Evolutionary conservation across 2,113 vertebrate genomes (phyloP).

Genomic region (Otus sunia): DNA sequence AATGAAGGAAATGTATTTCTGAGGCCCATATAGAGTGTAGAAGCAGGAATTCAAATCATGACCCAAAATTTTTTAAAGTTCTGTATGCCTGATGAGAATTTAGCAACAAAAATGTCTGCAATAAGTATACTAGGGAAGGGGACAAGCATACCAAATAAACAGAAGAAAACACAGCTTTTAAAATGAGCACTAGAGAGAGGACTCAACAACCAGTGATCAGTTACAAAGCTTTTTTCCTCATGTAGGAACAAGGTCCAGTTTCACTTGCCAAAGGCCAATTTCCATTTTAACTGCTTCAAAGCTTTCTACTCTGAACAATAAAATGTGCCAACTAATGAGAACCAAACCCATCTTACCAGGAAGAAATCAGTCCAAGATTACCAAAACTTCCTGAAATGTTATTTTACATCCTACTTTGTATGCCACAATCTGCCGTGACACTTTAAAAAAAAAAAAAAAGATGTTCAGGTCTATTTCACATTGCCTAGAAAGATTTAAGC

Average conservation of each 20-base stretch:
- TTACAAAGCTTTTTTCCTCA: neutral
- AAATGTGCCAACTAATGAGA: neutral
- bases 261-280: constrained; percentile 8
- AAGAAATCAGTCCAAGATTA: neutral
- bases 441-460: neutral
- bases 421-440: neutral
- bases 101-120: neutral
- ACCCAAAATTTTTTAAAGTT: neutral
- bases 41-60: neutral
- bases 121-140: neutral
- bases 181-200: neutral
- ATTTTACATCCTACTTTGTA: neutral
- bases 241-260: neutral
- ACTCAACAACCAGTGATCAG: neutral
- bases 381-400: neutral
- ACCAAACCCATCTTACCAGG: neutral
- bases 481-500: neutral
- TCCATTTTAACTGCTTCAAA: neutral
- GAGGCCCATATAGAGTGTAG: neutral
- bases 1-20: neutral
- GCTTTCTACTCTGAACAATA: neutral
- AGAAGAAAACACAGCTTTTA: neutral
- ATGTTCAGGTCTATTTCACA: neutral
- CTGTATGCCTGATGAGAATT: neutral
- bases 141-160: neutral